phyloP scores from a whole-genome alignment of 2,888 invertebrate genomes.

The Drosophila prolongata region DNA sequence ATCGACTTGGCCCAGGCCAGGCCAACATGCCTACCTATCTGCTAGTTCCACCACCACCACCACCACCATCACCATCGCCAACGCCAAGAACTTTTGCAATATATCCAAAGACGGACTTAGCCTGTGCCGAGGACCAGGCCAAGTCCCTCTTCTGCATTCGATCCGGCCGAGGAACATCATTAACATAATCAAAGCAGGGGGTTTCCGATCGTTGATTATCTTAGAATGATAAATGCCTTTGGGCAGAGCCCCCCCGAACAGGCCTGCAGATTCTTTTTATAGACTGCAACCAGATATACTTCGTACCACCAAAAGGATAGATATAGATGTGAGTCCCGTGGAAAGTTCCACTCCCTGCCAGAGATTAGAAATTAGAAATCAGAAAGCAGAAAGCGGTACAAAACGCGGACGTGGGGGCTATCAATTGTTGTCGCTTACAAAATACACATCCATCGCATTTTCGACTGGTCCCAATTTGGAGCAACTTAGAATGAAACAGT shows the following conservation, averaged over 20 bases:
- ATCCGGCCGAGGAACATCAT: constrained; percentile 29
- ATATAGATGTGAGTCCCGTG: constrained; percentile 9
- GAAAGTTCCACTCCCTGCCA: constrained; percentile 29
- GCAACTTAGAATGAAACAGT: not conserved
- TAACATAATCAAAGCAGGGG: constrained; percentile 51
- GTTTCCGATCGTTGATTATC: constrained; percentile 41
- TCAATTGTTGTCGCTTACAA: constrained; percentile 18
- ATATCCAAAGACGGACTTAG: constrained; percentile 20
- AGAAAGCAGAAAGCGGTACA: not conserved
- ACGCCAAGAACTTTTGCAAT: constrained; percentile 22
- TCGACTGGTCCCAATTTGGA: constrained; percentile 7
- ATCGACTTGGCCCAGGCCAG: not conserved
- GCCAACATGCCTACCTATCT: constrained; percentile 4
- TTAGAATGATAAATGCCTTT: constrained; percentile 50
- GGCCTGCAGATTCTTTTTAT: constrained; percentile 35
- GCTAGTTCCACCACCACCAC: constrained; percentile 1
- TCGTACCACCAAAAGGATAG: constrained; percentile 11
- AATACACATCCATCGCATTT: constrained; percentile 2
- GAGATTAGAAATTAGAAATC: not conserved
- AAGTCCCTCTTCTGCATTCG: constrained; percentile 1
- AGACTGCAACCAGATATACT: constrained; percentile 7
- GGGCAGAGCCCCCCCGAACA: not conserved
- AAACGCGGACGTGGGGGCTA: not conserved
- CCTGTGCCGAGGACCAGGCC: not conserved
- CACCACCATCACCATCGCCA: not conserved